These are phyloP conservation scores for Mastomys coucha DNA, from an alignment of 2,113 vertebrate species.

Conservation along the genomic window DNA sequence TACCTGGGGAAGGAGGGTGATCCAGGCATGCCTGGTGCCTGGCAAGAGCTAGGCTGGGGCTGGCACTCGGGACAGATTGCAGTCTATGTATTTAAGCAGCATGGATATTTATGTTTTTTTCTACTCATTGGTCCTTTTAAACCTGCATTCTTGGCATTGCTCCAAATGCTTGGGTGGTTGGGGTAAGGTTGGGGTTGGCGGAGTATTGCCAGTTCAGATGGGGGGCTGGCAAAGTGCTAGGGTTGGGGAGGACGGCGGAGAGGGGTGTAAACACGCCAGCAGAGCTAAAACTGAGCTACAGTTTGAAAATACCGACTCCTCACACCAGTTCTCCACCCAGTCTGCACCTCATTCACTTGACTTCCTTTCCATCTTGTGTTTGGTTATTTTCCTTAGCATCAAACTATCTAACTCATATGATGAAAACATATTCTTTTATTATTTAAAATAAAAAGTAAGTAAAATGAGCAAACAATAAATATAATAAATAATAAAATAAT, in stretches of 20 bases:
- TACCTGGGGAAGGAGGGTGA: not conserved
- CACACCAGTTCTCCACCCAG: not conserved
- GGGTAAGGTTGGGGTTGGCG: not conserved
- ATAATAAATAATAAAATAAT: too few species aligned
- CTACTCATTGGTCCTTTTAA: not conserved
- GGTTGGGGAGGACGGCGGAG: not conserved
- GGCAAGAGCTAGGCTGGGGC: too few species aligned
- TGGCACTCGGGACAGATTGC: not conserved
- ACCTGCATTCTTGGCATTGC: not conserved
- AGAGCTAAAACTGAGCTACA: not conserved
- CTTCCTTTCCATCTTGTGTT: not conserved
- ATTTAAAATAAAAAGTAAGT: not conserved
- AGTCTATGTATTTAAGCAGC: not conserved
- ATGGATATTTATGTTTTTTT: not conserved
- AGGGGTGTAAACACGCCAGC: not conserved
- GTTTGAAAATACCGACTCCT: not conserved
- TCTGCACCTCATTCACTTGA: not conserved
- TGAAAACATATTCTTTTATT: constrained; percentile 11
- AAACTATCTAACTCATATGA: constrained; percentile 1
- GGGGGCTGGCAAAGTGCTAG: not conserved
- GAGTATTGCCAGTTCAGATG: not conserved
- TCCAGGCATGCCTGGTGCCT: not conserved
- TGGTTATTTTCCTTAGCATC: not conserved
- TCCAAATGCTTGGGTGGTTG: not conserved
- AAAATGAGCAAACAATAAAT: too few species aligned